Conservation (phyloP, 2,888 invertebrate genomes). For the Volucella inanis region DNA sequence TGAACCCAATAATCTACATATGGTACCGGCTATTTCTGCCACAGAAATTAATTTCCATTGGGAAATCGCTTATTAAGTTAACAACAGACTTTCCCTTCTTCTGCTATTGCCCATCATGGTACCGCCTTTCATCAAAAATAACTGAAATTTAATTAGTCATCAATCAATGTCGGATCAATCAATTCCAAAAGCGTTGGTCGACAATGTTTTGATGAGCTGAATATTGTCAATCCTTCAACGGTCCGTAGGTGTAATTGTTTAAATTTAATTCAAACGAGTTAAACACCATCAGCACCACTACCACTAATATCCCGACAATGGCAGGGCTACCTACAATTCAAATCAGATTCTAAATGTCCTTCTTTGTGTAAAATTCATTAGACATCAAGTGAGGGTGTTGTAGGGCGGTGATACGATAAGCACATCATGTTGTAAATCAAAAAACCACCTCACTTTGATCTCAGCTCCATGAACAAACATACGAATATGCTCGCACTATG, state of each 20-base stretch:
- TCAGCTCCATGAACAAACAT: slow-evolving; percentile 14
- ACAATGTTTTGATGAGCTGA: neutral
- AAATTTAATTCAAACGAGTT: slow-evolving; percentile 59
- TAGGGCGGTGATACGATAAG: slow-evolving; percentile 29
- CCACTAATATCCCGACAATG: slow-evolving; percentile 30
- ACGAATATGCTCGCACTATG: neutral
- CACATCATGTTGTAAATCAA: slow-evolving; percentile 48
- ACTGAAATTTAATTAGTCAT: slow-evolving; percentile 73
- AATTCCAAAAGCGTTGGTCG: slow-evolving; percentile 30
- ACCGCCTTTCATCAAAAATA: slow-evolving; percentile 68
- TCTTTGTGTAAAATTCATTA: slow-evolving; percentile 55
- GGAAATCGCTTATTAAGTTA: slow-evolving; percentile 55
- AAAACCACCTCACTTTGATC: slow-evolving; percentile 52
- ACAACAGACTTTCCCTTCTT: slow-evolving; percentile 11
- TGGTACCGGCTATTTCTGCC: neutral
- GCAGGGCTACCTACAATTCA: neutral
- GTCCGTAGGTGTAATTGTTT: slow-evolving; percentile 17
- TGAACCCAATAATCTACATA: slow-evolving; percentile 30
- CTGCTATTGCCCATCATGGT: neutral
- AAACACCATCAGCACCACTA: slow-evolving; percentile 36
- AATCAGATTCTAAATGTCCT: slow-evolving; percentile 56
- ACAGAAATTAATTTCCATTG: slow-evolving; percentile 43
- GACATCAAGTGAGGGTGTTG: slow-evolving; percentile 16
- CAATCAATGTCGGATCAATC: slow-evolving; percentile 72
- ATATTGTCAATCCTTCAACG: slow-evolving; percentile 14